phyloP scores from a whole-genome alignment of 2,888 invertebrate species.

The Hermaeophaga mercurialis region DNA sequence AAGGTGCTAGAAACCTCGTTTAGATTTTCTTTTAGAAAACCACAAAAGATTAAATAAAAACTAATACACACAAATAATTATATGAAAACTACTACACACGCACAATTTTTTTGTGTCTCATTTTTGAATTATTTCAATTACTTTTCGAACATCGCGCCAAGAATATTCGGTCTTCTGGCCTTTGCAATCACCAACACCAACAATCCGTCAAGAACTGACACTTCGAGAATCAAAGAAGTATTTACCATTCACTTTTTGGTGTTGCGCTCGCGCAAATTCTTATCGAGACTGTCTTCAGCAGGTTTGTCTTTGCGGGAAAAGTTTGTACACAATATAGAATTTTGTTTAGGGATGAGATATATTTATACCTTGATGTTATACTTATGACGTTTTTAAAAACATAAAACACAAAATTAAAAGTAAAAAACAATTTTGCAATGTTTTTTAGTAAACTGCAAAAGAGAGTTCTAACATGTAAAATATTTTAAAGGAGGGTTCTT shows the following conservation, averaged over 20 bases:
- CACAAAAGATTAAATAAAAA: background rate
- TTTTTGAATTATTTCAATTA: background rate
- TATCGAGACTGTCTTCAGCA: background rate
- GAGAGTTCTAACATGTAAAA: too few relatives aligned
- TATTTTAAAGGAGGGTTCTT: too few relatives aligned
- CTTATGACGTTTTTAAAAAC: too few relatives aligned
- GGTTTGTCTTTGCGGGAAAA: background rate
- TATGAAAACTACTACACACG: background rate
- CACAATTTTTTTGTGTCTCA: slow-evolving; percentile 3
- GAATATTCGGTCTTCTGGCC: background rate
- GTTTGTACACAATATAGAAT: too few relatives aligned
- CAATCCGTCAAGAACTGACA: slow-evolving; percentile 10
- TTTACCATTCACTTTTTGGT: slow-evolving; percentile 11
- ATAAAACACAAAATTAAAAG: too few relatives aligned
- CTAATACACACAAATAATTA: background rate
- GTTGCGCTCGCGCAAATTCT: slow-evolving; percentile 4
- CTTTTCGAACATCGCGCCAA: slow-evolving; percentile 6
- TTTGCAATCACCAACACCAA: slow-evolving; percentile 7
- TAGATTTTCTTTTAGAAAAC: background rate
- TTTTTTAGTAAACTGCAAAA: too few relatives aligned
- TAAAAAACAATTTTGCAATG: too few relatives aligned
- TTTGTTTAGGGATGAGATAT: too few relatives aligned
- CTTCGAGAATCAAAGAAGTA: slow-evolving; percentile 10
- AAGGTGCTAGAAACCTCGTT: background rate
- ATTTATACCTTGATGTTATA: too few relatives aligned